Base-by-base conservation (phyloP, 2,113 vertebrate genomes). In the Prunella himalayana region DNA sequence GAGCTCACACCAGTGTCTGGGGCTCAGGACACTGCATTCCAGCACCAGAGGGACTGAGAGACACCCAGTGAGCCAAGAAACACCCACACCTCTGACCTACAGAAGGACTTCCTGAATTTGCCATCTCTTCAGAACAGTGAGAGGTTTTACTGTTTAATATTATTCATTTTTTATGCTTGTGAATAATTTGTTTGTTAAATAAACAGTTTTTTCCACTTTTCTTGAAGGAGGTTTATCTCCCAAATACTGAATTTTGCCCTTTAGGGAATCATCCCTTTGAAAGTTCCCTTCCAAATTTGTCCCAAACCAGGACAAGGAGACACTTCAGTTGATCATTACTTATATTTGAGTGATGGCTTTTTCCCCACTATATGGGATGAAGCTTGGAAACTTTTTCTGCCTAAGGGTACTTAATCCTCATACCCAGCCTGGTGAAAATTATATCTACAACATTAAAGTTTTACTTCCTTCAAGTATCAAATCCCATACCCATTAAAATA, bases 401-500 rank as follows among this genome's bases (percentile, higher is more conserved):
- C 42, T 69, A 80, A 82, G 13, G 7, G 15, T 60, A 72, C 73
- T 89, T 88, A 90, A 86, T 64, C 28, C 41, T 93, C 53, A 41
- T 59, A 88, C 2, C 11, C 37, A 90, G 49, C 31, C 75, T 80
- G 50, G 69, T 82, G 85, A 94, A 94, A 93, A 80, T 53, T 47
- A 4, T 57, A 87, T 80, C 57, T 86, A 85, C 53, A 92, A 69
- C 53, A 90, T 68, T 65, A 49, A 96, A 95, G 49, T 72, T 94
- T 90, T 80, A 77, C 69, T 92, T 88, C 16, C 42, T 93, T 90
- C 76, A 86, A 83, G 64, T 84, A 88, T 84, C 60, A 94, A 86
- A 86, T 81, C 72, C 47, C 56, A 92, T 15, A 86, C 6, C 68
- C 72, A 81, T 84, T 92, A 93, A 94, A 90, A 71, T 51, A 75